A percentile compares a stretch with the other conserved stretches of the same genome.
phyloP scores from a whole-genome alignment of 2,797 vertebrate species.

The Artibeus jamaicensis region DNA sequence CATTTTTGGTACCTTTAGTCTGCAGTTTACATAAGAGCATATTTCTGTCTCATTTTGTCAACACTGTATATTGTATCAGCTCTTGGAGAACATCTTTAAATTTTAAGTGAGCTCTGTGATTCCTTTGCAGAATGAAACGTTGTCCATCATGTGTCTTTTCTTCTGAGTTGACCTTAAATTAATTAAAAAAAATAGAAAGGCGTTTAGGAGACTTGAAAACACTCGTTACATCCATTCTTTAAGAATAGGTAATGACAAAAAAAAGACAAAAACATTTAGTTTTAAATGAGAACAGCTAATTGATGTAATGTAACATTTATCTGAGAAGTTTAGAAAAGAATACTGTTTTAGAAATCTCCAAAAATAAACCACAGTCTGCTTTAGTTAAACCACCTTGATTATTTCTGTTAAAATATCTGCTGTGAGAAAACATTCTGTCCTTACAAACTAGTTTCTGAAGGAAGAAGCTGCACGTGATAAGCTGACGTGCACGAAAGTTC shows the following conservation, averaged over 20 bases:
- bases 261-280: background rate
- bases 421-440: background rate
- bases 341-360: background rate
- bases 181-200: background rate
- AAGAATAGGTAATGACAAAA: background rate
- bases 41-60: background rate
- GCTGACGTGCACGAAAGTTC: background rate
- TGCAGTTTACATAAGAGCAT: background rate
- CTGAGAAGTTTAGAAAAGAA: background rate
- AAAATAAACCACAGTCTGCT: background rate
- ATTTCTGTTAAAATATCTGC: background rate
- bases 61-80: background rate
- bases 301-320: background rate
- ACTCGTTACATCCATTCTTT: background rate
- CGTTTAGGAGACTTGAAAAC: background rate
- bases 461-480: background rate
- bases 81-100: background rate
- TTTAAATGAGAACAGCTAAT: constrained; percentile 2
- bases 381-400: background rate
- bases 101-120: background rate
- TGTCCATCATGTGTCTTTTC: background rate
- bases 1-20: background rate
- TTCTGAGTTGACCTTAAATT: background rate
- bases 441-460: background rate
- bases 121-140: background rate